Conservation (phyloP, 2,797 vertebrate genomes). For the Xenentodon cancila region DNA sequence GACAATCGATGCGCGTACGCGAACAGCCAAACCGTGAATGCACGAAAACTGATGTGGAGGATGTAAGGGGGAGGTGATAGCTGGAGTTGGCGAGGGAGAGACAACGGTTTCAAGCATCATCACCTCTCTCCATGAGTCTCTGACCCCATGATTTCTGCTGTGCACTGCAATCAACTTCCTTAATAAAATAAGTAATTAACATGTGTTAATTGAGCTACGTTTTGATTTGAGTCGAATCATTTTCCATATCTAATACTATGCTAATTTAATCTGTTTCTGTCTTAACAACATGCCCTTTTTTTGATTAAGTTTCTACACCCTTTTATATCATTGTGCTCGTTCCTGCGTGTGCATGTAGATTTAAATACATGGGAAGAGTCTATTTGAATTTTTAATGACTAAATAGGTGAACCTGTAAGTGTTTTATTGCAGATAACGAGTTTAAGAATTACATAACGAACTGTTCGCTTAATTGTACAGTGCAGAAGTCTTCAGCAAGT, state of each 20-base stretch:
- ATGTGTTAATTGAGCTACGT: constrained; percentile 99
- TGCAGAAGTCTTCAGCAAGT: too few species aligned
- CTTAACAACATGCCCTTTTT: constrained; percentile 94
- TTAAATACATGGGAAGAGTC: constrained; percentile 73
- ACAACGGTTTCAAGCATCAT: constrained; percentile 78
- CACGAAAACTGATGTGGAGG: constrained; percentile 61
- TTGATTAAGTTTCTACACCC: constrained; percentile 96
- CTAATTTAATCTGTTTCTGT: constrained; percentile 98
- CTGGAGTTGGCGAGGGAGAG: constrained; percentile 11
- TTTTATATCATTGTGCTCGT: constrained; percentile 73
- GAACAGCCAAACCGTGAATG: constrained; percentile 58
- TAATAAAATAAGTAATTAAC: constrained; percentile 99
- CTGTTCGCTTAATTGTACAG: neutral
- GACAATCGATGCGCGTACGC: constrained; percentile 67
- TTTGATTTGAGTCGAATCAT: constrained; percentile 99
- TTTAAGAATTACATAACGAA: neutral
- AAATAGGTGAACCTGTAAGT: constrained; percentile 31
- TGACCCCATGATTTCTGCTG: constrained; percentile 90
- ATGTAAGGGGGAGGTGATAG: constrained; percentile 25
- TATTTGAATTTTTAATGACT: constrained; percentile 61
- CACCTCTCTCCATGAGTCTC: constrained; percentile 91
- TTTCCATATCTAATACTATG: constrained; percentile 99
- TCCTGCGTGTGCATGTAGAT: constrained; percentile 32
- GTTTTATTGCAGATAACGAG: constrained; percentile 29
- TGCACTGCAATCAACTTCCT: constrained; percentile 95